Evolutionary conservation across 2,888 invertebrate species (phyloP).

Genomic region (Gerris lacustris): DNA sequence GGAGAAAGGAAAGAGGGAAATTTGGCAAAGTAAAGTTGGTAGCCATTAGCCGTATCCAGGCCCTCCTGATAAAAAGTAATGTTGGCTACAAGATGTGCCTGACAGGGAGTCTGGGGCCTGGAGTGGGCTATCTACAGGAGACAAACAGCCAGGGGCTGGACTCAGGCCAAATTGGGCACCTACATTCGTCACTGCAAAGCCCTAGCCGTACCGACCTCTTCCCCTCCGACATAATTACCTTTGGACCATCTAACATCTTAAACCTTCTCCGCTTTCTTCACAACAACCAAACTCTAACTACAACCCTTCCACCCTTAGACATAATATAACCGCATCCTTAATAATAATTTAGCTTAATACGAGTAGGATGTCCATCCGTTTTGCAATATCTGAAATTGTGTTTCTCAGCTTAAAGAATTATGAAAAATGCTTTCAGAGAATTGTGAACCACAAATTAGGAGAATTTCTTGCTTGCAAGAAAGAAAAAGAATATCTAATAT

Average conservation of each 20-base stretch:
- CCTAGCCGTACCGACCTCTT: background rate
- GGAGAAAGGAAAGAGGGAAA: background rate
- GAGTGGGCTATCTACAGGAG: background rate
- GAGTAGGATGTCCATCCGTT: no score
- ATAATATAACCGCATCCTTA: no score
- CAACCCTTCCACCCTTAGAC: no score
- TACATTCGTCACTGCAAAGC: background rate
- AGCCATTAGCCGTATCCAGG: background rate
- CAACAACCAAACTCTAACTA: no score
- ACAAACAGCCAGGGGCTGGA: background rate
- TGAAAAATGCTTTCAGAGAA: no score
- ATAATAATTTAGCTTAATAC: no score
- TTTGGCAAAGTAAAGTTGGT: background rate
- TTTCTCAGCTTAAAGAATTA: no score
- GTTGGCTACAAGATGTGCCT: background rate
- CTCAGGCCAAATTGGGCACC: background rate
- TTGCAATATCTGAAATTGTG: no score
- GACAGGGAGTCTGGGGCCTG: background rate
- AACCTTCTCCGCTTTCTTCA: no score
- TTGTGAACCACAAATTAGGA: no score
- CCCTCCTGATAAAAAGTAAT: background rate
- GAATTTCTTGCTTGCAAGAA: no score
- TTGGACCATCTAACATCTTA: background rate
- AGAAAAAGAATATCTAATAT: no score
- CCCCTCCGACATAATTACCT: background rate